Evolutionary conservation across 1,140 invertebrate genomes (phyloP).

Genomic region (Aricia agestis): DNA sequence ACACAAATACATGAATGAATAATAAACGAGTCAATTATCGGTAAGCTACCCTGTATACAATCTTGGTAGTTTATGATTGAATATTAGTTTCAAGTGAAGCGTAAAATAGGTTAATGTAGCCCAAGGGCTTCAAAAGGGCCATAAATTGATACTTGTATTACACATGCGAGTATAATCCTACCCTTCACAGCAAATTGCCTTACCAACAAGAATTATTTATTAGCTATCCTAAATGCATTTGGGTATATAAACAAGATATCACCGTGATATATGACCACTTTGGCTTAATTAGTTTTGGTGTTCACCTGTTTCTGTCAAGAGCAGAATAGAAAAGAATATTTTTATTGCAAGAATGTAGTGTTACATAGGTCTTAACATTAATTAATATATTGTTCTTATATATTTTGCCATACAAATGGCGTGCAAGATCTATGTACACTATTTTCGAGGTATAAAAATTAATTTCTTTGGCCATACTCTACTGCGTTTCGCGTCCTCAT

Average conservation of each 20-base stretch:
- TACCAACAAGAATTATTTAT: neutral
- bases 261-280: neutral
- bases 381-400: no score
- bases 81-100: slow-evolving; percentile 1
- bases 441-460: no score
- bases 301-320: neutral
- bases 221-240: neutral
- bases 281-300: neutral
- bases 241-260: neutral
- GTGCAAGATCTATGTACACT: no score
- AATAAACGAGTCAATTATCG: neutral
- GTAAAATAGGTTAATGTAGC: neutral
- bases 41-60: neutral
- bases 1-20: neutral
- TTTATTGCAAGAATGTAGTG: no score
- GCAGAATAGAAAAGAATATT: no score
- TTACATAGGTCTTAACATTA: no score
- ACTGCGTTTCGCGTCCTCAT: no score
- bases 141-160: slow-evolving; percentile 1
- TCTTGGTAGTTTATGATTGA: neutral
- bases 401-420: no score
- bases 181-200: neutral
- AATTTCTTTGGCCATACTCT: no score
- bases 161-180: neutral
- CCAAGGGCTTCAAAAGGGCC: neutral